These are phyloP conservation scores for Ciona savignyi DNA, from an alignment of 23 tunicate genomes.

Conservation along the genomic window DNA sequence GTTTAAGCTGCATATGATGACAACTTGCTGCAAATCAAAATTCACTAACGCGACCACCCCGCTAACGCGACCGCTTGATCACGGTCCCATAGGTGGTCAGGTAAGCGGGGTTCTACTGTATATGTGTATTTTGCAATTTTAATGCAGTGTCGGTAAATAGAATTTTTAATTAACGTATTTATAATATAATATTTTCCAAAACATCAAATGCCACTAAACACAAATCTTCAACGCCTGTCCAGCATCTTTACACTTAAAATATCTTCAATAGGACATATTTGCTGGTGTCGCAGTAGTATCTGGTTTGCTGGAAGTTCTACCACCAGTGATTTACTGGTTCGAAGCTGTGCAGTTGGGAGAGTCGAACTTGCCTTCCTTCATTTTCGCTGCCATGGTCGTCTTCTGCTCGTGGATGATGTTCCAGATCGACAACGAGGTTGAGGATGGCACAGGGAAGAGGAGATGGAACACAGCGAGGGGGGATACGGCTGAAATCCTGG, in stretches of 20 bases:
- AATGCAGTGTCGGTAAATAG: no score
- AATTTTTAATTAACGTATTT: no score
- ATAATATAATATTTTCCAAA: neutral
- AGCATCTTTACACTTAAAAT: neutral
- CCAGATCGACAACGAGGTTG: conserved; percentile 35
- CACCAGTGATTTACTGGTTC: conserved; percentile 22
- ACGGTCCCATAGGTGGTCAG: no score
- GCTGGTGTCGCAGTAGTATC: conserved; percentile 40
- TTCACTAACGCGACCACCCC: no score
- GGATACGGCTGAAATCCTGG: conserved; percentile 74
- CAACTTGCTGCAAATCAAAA: no score
- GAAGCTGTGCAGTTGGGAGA: conserved; percentile 8
- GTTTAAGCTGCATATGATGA: no score
- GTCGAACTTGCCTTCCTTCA: neutral
- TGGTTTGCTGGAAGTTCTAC: neutral
- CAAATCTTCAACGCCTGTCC: no score
- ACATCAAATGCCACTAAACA: no score
- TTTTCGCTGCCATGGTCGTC: neutral
- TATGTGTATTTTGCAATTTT: no score
- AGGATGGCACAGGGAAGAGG: conserved; percentile 33
- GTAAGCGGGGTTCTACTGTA: no score
- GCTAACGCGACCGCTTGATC: no score
- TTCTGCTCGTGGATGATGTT: conserved; percentile 36
- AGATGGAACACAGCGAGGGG: conserved; percentile 83
- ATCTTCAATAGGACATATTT: conserved; percentile 29